Evolutionary conservation across 2,797 vertebrate genomes (phyloP).

Genomic region (Channa striata): DNA sequence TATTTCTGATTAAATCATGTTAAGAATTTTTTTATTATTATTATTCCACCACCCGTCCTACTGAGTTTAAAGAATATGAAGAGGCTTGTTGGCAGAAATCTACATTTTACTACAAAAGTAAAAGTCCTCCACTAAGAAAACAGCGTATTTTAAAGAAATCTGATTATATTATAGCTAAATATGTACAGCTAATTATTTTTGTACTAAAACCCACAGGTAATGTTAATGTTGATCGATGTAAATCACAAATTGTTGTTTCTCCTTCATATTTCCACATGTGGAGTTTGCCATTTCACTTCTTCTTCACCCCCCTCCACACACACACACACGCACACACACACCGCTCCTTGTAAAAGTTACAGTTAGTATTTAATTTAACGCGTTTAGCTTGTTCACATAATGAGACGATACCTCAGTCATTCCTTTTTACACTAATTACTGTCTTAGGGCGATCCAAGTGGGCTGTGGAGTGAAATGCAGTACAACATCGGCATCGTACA

Average conservation of each 20-base stretch:
- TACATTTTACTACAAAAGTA: too few species aligned
- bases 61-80: slow-evolving; percentile 31
- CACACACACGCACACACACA: too few species aligned
- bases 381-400: slow-evolving; percentile 62
- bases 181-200: too few species aligned
- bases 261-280: slow-evolving; percentile 2
- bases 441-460: slow-evolving; percentile 64
- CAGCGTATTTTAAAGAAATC: too few species aligned
- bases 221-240: too few species aligned
- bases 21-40: slow-evolving; percentile 39
- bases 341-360: slow-evolving; percentile 36
- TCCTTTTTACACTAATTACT: slow-evolving; percentile 67
- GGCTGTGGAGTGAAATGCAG: slow-evolving; percentile 51
- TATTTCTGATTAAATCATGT: slow-evolving; percentile 26
- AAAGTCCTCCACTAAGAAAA: too few species aligned
- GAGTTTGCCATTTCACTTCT: slow-evolving; percentile 26
- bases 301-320: slow-evolving; percentile 18
- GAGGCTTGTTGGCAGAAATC: too few species aligned
- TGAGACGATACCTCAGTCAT: slow-evolving; percentile 58
- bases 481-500: slow-evolving; percentile 37
- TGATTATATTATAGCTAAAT: too few species aligned
- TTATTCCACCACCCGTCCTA: slow-evolving; percentile 18
- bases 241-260: too few species aligned
- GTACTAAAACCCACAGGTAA: too few species aligned
- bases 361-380: slow-evolving; percentile 57